Percentiles rank a stretch among this genome's conserved stretches.
phyloP scores from a whole-genome alignment of 2,113 vertebrate genomes.

The Rhipidura dahli region DNA sequence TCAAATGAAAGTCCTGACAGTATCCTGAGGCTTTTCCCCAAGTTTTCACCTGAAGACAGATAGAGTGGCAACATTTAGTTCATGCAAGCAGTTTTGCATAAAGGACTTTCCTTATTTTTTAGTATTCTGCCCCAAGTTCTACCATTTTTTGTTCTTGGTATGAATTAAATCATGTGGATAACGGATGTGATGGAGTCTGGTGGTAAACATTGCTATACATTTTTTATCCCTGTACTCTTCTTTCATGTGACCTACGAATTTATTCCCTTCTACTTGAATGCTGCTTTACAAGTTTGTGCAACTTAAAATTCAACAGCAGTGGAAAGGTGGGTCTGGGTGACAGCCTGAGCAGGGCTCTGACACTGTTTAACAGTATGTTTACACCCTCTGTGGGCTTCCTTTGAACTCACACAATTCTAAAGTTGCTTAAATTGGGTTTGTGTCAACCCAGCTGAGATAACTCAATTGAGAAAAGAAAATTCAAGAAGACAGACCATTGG shows the following conservation, averaged over 20 bases:
- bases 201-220: background rate
- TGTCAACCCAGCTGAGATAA: constrained; percentile 32
- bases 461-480: constrained; percentile 30
- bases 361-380: background rate
- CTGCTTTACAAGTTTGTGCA: background rate
- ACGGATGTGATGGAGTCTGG: rapidly evolving
- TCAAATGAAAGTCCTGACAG: background rate
- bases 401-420: background rate
- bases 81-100: background rate
- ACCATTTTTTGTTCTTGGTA: background rate
- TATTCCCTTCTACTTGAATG: background rate
- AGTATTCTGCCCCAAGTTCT: background rate
- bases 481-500: constrained; percentile 30
- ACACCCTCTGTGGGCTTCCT: background rate
- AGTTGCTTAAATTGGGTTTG: constrained; percentile 31
- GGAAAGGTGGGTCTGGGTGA: background rate
- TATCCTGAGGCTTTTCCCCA: background rate
- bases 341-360: background rate
- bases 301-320: background rate
- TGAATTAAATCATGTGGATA: background rate
- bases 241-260: background rate
- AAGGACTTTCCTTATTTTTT: background rate
- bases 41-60: background rate
- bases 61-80: background rate
- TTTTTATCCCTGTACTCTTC: background rate